Evolutionary conservation across 2,797 vertebrate genomes (phyloP).

Genomic region (Pampus argenteus): DNA sequence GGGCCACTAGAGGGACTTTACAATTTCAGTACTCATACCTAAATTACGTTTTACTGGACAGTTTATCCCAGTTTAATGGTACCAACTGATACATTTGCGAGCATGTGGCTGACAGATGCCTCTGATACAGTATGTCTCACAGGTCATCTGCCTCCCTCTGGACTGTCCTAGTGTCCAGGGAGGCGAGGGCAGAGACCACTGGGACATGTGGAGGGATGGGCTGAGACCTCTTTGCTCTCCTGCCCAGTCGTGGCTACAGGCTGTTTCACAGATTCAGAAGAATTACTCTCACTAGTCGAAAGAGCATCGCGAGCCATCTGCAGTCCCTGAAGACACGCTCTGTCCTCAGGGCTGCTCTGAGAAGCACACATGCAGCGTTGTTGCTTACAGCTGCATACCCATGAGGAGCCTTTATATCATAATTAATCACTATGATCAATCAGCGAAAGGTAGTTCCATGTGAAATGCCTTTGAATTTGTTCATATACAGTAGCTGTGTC

Average conservation of each 20-base stretch:
- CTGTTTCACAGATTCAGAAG: slow-evolving; percentile 25
- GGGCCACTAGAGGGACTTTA: neutral
- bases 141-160: slow-evolving; percentile 36
- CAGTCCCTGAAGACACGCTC: slow-evolving; percentile 14
- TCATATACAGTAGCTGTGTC: neutral
- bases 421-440: neutral
- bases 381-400: neutral
- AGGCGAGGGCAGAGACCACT: slow-evolving; percentile 28
- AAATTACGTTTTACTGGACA: neutral
- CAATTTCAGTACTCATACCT: neutral
- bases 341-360: slow-evolving; percentile 6
- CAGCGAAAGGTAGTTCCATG: neutral
- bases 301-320: slow-evolving; percentile 46
- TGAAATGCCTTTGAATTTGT: neutral
- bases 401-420: neutral
- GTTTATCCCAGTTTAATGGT: slow-evolving; percentile 2
- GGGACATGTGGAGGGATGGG: slow-evolving; percentile 36
- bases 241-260: slow-evolving; percentile 14
- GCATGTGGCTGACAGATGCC: slow-evolving; percentile 25
- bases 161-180: slow-evolving; percentile 24
- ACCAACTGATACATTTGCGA: slow-evolving; percentile 4
- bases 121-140: neutral
- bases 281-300: slow-evolving; percentile 14
- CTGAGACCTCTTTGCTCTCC: slow-evolving; percentile 12
- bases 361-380: neutral